Evolutionary conservation across 2,113 vertebrate genomes (phyloP).

Genomic region (Brachypodius melanocephalos): DNA sequence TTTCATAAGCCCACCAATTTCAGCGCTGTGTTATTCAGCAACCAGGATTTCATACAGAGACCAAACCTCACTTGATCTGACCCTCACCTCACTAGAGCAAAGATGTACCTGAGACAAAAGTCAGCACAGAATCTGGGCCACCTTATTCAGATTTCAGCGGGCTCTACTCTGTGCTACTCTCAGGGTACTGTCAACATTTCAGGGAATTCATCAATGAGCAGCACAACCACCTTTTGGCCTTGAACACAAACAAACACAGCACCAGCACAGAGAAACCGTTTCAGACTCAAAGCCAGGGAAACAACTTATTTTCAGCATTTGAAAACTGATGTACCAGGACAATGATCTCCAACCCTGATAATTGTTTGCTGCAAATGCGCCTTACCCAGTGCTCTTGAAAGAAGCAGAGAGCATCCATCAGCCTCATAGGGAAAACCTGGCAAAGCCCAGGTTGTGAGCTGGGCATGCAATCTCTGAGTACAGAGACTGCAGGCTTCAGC

Average conservation of each 20-base stretch:
- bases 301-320: conserved; percentile 1
- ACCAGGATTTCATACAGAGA: neutral
- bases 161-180: neutral
- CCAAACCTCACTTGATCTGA: neutral
- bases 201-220: neutral
- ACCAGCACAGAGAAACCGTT: neutral
- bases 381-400: neutral
- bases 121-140: neutral
- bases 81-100: neutral
- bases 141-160: neutral
- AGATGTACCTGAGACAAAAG: neutral
- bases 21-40: neutral
- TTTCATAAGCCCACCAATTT: conserved; percentile 1
- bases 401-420: neutral
- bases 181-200: neutral
- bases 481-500: conserved; percentile 1
- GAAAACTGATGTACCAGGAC: neutral
- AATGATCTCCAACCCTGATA: neutral
- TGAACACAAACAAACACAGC: neutral
- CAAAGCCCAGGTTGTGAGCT: neutral
- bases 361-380: neutral
- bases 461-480: neutral
- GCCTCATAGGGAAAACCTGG: neutral
- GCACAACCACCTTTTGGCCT: conserved; percentile 19
- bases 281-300: neutral